Evolutionary conservation across 2,888 invertebrate species (phyloP).

Genomic region (Lymantria dispar): DNA sequence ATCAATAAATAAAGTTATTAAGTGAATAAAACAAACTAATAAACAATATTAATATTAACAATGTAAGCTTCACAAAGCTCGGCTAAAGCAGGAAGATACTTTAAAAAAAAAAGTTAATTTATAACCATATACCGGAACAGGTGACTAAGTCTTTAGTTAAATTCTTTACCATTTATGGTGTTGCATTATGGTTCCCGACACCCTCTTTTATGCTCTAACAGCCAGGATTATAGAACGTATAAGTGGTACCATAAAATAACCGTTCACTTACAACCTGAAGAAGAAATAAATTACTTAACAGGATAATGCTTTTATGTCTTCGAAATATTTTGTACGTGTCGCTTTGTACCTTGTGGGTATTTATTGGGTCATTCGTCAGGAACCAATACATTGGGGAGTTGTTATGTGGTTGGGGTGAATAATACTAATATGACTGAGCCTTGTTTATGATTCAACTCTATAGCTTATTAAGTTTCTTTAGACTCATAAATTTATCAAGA

Average conservation of each 20-base stretch:
- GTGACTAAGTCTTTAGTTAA: slow-evolving; percentile 57
- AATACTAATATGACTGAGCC: slow-evolving; percentile 58
- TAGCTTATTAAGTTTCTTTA: slow-evolving; percentile 58
- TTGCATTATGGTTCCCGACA: slow-evolving; percentile 65
- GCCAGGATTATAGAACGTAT: slow-evolving; percentile 75
- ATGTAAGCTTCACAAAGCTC: slow-evolving; percentile 34
- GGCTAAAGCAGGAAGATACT: slow-evolving; percentile 36
- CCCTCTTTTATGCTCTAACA: slow-evolving; percentile 72
- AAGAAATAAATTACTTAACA: slow-evolving; percentile 81
- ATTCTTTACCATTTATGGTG: slow-evolving; percentile 66
- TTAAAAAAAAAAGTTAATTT: slow-evolving; percentile 57
- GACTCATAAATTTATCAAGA: slow-evolving; percentile 19
- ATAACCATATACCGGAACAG: slow-evolving; percentile 59
- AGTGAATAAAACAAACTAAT: slow-evolving; percentile 1
- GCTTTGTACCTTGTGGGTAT: slow-evolving; percentile 76
- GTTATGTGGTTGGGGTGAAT: slow-evolving; percentile 78
- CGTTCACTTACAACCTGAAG: slow-evolving; percentile 72
- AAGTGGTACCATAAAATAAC: slow-evolving; percentile 77
- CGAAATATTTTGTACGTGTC: slow-evolving; percentile 78
- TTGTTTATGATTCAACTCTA: slow-evolving; percentile 68
- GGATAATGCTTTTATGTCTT: slow-evolving; percentile 79
- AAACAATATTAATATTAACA: slow-evolving; percentile 32
- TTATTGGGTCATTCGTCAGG: slow-evolving; percentile 80
- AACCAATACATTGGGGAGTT: slow-evolving; percentile 71
- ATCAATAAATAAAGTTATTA: no score